A percentile compares a stretch with the other conserved stretches of the same genome.
phyloP scores from a whole-genome alignment of 1,140 invertebrate species.

The Aleiodes sp. region DNA sequence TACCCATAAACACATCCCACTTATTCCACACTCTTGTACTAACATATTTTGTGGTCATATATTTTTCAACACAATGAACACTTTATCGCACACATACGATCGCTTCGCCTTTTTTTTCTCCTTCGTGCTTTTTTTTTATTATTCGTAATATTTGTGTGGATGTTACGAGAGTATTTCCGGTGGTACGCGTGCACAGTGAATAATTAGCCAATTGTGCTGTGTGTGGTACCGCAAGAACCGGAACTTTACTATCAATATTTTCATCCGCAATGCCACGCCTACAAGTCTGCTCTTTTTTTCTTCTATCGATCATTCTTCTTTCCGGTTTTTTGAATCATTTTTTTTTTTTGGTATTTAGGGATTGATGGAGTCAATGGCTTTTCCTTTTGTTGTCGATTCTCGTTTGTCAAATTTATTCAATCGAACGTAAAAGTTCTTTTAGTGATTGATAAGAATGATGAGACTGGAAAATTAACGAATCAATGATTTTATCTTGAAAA shows the following conservation, averaged over 20 bases:
- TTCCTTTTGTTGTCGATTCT: too few species aligned
- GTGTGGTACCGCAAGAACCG: slow-evolving; percentile 22
- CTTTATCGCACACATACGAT: slow-evolving; percentile 1
- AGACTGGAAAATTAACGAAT: background rate
- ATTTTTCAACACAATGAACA: slow-evolving; percentile 5
- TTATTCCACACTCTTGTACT: background rate
- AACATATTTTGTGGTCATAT: slow-evolving; percentile 1
- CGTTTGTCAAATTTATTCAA: too few species aligned
- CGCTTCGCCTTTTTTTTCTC: background rate
- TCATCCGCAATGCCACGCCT: slow-evolving; percentile 26
- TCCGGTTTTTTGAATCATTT: background rate
- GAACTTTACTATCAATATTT: slow-evolving; percentile 44
- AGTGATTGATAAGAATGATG: background rate
- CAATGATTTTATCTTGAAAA: too few species aligned
- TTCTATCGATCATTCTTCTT: background rate
- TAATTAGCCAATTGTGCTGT: slow-evolving; percentile 43
- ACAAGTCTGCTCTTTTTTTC: background rate
- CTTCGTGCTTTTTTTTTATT: slow-evolving; percentile 4
- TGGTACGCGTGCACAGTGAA: slow-evolving; percentile 36
- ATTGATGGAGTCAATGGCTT: background rate
- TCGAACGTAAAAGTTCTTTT: too few species aligned
- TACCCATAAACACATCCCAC: background rate
- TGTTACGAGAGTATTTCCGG: slow-evolving; percentile 32
- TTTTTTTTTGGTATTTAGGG: background rate
- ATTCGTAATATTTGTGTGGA: slow-evolving; percentile 24